Evolutionary conservation across 2,888 invertebrate species (phyloP), one percentile per base, ranked within the genome.

Genomic region (Agriopis aurantiaria): DNA sequence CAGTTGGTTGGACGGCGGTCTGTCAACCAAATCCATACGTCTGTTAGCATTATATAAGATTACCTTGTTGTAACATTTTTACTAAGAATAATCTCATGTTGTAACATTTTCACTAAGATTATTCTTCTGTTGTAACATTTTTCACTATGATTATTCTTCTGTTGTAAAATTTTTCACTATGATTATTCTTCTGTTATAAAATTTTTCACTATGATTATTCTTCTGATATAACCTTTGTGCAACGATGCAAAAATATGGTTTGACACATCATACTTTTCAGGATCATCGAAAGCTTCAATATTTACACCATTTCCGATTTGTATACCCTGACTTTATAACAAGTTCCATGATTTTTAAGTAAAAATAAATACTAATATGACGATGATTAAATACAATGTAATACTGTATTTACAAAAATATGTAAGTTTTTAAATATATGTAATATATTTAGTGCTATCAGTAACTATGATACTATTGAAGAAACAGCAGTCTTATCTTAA

Each of bases 371-470:
- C 80, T 75, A 75, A 75, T 73, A 74, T 65, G 63, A 80, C 78
- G 81, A 82, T 73, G 80, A 83, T 83, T 82, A 86, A 85, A 85
- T 84, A 88, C 82, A 78, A 58, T 79, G 67, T 84, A 85, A 87
- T 85, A 88, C 83, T 88, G 88, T 89, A 89, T 89, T 89, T 89
- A 89, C 88, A 89, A 89, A 89, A 89, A 89, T 89, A 89, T 88
- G 78, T 82, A 76, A 43, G 53, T 77, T 71, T 76, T 72, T 82
- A 71, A 72, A 76, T 61, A 75, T 73, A 76, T 61, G 75, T 73
- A 70, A 14, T 65, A 73, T 58, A 73, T 77, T 65, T 67, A 59
- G 70, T 76, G 75, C 71, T 81, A 75, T 77, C 80, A 73, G 79
- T 80, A 80, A 79, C 81, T 82, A 78, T 75, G 70, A 68, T 61